Conservation (phyloP, 2,888 invertebrate species). For the Oxytorus armatus region DNA sequence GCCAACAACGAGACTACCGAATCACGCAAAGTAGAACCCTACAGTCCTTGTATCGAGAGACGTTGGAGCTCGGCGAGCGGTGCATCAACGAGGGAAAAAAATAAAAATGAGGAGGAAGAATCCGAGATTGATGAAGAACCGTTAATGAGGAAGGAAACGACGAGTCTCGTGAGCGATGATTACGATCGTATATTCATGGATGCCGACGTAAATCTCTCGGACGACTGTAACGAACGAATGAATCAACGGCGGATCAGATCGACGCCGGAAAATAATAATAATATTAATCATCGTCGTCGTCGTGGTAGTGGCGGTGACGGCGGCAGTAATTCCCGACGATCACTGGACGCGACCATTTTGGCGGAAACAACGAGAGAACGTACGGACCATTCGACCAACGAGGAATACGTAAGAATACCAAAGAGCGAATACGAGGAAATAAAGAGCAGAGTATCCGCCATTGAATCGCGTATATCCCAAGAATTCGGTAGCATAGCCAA, state of each 20-base stretch:
- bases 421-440: constrained; percentile 92
- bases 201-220: constrained; percentile 81
- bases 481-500: constrained; percentile 86
- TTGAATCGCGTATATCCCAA: constrained; percentile 89
- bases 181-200: constrained; percentile 79
- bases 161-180: constrained; percentile 68
- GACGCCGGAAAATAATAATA: constrained; percentile 25
- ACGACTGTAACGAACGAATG: constrained; percentile 75
- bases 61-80: constrained; percentile 86
- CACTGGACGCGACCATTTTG: constrained; percentile 59
- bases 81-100: constrained; percentile 78
- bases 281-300: no score
- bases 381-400: constrained; percentile 70
- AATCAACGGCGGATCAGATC: background rate
- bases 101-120: constrained; percentile 69
- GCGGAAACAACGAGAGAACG: constrained; percentile 31
- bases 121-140: constrained; percentile 68
- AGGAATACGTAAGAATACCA: constrained; percentile 89
- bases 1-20: constrained; percentile 71
- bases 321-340: constrained; percentile 65
- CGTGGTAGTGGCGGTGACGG: no score
- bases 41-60: constrained; percentile 83
- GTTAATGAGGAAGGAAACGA: constrained; percentile 70
- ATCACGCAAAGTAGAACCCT: constrained; percentile 71
- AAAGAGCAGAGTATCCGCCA: constrained; percentile 90